Conservation (phyloP, 1,140 invertebrate species). For the Monomorium pharaonis region DNA sequence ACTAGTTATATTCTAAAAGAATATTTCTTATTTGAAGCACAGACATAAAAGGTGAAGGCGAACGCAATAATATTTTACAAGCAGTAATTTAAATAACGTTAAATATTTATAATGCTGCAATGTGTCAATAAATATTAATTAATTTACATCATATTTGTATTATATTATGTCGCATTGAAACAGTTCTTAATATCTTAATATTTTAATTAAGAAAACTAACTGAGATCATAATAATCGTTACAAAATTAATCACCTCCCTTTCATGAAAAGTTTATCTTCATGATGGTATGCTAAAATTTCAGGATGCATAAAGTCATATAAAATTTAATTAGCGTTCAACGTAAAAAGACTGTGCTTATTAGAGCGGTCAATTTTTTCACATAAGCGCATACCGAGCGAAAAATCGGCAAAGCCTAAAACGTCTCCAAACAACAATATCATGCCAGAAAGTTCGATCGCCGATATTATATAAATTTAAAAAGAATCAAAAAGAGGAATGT, state of each 20-base stretch:
- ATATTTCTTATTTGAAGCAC: constrained; percentile 34
- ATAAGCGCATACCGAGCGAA: constrained; percentile 45
- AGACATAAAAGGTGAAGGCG: constrained; percentile 14
- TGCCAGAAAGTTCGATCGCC: constrained; percentile 4
- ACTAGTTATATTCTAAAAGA: background rate
- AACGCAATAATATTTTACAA: background rate
- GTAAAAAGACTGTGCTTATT: constrained; percentile 35
- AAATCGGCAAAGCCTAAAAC: constrained; percentile 56
- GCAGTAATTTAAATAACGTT: constrained; percentile 33
- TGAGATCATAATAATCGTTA: background rate
- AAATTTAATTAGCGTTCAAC: constrained; percentile 39
- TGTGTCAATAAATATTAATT: background rate
- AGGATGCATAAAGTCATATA: constrained; percentile 36
- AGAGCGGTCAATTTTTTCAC: constrained; percentile 56
- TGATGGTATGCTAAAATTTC: constrained; percentile 19
- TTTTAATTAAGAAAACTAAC: background rate
- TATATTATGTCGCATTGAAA: background rate
- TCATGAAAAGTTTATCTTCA: background rate
- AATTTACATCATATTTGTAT: background rate
- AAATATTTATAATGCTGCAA: constrained; percentile 31
- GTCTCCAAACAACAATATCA: constrained; percentile 41
- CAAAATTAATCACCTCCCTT: background rate
- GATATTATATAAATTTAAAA: constrained; percentile 16
- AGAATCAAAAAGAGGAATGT: constrained; percentile 29
- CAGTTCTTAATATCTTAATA: background rate